Percentiles rank a stretch among this genome's conserved stretches.
Evolutionary conservation across 2,113 vertebrate genomes (phyloP).

Genomic region (Neogobius melanostomus): DNA sequence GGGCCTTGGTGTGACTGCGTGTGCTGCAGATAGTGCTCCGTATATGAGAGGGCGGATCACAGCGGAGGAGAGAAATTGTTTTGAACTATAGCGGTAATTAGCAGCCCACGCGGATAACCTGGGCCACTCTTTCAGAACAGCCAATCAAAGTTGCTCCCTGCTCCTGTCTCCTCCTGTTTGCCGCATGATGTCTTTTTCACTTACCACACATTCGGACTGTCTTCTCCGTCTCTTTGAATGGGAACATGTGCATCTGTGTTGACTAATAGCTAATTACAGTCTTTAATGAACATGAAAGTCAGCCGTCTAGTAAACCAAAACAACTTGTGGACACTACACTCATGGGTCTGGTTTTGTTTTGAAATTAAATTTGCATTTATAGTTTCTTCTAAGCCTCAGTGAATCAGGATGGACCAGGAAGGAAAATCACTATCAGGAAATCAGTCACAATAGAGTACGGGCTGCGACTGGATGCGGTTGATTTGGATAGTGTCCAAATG

Average conservation of each 20-base stretch:
- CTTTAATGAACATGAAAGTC: slow-evolving; percentile 5
- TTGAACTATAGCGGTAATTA: slow-evolving; percentile 63
- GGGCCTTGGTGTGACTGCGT: slow-evolving; percentile 23
- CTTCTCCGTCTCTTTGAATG: slow-evolving; percentile 30
- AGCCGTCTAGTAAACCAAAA: background rate
- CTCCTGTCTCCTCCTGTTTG: slow-evolving; percentile 13
- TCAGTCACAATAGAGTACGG: no score
- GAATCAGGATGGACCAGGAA: no score
- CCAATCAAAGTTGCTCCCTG: slow-evolving; percentile 40
- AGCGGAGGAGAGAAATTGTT: slow-evolving; percentile 46
- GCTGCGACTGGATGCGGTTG: no score
- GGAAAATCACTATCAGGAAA: no score
- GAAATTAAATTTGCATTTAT: background rate
- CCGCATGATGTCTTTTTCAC: slow-evolving; percentile 24
- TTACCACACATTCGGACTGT: slow-evolving; percentile 35
- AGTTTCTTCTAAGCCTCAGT: no score
- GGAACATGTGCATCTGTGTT: slow-evolving; percentile 25
- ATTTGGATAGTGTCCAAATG: no score
- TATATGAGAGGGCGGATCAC: slow-evolving; percentile 15
- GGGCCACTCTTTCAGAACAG: slow-evolving; percentile 31
- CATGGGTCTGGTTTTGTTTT: background rate
- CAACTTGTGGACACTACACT: background rate
- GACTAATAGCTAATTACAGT: slow-evolving; percentile 43
- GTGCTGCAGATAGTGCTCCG: slow-evolving; percentile 18
- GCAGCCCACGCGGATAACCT: slow-evolving; percentile 29